Conservation (phyloP, 1,140 invertebrate genomes). For the Drosophila littoralis region DNA sequence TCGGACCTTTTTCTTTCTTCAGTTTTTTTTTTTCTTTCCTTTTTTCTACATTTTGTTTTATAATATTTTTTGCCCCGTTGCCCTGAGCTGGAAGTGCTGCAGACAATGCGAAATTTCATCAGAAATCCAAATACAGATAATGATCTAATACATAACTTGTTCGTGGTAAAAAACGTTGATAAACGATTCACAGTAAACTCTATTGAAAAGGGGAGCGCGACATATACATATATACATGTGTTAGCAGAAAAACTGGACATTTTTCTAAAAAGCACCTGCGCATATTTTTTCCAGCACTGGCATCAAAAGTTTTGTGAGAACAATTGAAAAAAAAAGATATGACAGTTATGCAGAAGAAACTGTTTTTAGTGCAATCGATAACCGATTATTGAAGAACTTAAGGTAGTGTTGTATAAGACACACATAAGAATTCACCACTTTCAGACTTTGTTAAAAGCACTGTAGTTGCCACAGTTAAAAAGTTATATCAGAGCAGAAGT, state of each 20-base stretch:
- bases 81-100: conserved; percentile 42
- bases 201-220: conserved; percentile 7
- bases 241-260: not conserved
- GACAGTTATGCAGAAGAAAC: too few species aligned
- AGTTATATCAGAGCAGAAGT: conserved; percentile 1
- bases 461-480: not conserved
- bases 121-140: conserved; percentile 83
- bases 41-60: conserved; percentile 4
- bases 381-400: too few species aligned
- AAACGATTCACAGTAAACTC: conserved; percentile 45
- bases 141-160: conserved; percentile 82
- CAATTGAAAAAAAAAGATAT: too few species aligned
- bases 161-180: conserved; percentile 69
- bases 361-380: too few species aligned
- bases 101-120: conserved; percentile 82
- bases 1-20: conserved; percentile 27
- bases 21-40: not conserved
- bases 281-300: not conserved
- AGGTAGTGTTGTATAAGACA: not conserved
- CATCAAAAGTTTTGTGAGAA: too few species aligned
- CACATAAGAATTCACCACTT: not conserved
- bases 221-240: not conserved
- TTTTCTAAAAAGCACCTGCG: conserved; percentile 16
- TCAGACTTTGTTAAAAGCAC: too few species aligned
- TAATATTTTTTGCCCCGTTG: conserved; percentile 47